Percentiles rank a stretch among this genome's conserved stretches.
These are phyloP conservation scores for Dascyllus trimaculatus DNA, from an alignment of 2,113 vertebrate species.

Conservation along the genomic window DNA sequence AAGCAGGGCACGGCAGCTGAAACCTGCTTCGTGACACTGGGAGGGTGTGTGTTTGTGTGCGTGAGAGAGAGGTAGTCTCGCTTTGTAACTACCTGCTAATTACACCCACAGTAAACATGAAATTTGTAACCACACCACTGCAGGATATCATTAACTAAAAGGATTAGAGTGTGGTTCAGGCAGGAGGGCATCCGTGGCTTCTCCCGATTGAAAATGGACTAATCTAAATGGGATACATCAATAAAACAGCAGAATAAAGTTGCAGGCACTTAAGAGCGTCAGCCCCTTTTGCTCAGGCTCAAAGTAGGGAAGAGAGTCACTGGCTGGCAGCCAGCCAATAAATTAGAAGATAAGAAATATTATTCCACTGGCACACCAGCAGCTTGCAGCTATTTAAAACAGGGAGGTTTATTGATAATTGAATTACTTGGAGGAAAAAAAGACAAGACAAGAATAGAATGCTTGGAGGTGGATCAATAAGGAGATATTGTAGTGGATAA, in stretches of 20 bases:
- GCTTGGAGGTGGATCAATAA: constrained; percentile 77
- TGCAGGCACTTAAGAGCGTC: constrained; percentile 85
- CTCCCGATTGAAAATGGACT: constrained; percentile 85
- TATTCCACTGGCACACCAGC: constrained; percentile 79
- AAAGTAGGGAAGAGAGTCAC: constrained; percentile 75
- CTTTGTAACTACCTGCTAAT: constrained; percentile 77
- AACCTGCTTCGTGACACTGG: constrained; percentile 15
- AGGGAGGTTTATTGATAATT: constrained; percentile 82
- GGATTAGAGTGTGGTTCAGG: constrained; percentile 84
- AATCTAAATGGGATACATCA: constrained; percentile 88
- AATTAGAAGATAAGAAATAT: constrained; percentile 84
- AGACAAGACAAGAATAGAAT: constrained; percentile 78
- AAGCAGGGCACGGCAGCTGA: constrained; percentile 15
- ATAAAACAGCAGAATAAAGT: constrained; percentile 88
- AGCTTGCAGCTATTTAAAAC: constrained; percentile 79
- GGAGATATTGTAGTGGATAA: constrained; percentile 65
- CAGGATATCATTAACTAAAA: constrained; percentile 90
- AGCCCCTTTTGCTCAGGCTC: constrained; percentile 64
- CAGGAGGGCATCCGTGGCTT: constrained; percentile 79
- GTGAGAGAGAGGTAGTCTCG: constrained; percentile 12
- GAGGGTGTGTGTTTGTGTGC: neutral
- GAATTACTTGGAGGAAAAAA: constrained; percentile 75
- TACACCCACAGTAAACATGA: constrained; percentile 82
- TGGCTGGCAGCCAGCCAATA: constrained; percentile 83
- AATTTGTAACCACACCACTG: constrained; percentile 83